Conservation (phyloP, 2,797 vertebrate species). For the Lepidocolaptes lacrymiger region DNA sequence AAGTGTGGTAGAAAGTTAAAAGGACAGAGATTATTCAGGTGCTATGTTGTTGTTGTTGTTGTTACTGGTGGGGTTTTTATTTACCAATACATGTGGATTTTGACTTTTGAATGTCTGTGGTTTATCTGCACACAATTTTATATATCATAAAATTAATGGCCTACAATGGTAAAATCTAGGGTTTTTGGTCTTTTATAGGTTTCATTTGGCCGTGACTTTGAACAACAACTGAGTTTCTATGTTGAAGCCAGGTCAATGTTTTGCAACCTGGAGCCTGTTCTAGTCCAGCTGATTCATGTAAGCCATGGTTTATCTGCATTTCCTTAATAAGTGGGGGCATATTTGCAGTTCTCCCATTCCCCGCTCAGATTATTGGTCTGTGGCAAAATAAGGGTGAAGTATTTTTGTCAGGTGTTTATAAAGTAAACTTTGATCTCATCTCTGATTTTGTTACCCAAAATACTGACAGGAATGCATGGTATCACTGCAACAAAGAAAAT, state of each 20-base stretch:
- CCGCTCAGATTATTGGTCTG: neutral
- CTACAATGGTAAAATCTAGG: neutral
- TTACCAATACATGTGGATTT: neutral
- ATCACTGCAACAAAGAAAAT: neutral
- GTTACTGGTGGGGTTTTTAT: neutral
- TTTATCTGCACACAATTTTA: neutral
- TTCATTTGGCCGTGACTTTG: slow-evolving; percentile 96
- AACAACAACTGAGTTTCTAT: slow-evolving; percentile 97
- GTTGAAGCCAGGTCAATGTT: slow-evolving; percentile 95
- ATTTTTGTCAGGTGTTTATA: neutral
- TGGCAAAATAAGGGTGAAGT: neutral
- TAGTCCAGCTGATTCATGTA: slow-evolving; percentile 94
- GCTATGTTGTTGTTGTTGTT: neutral
- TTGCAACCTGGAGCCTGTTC: slow-evolving; percentile 94
- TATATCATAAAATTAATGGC: neutral
- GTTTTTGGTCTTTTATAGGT: slow-evolving; percentile 77
- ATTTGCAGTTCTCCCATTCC: neutral
- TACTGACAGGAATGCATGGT: neutral
- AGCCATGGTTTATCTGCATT: slow-evolving; percentile 58
- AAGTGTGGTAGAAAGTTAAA: neutral
- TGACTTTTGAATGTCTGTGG: neutral
- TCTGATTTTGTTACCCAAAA: neutral
- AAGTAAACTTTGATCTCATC: neutral
- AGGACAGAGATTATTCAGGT: neutral
- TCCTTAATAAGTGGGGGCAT: neutral